phyloP scores from a whole-genome alignment of 2,113 vertebrate species.

The Microcebus griseorufus region DNA sequence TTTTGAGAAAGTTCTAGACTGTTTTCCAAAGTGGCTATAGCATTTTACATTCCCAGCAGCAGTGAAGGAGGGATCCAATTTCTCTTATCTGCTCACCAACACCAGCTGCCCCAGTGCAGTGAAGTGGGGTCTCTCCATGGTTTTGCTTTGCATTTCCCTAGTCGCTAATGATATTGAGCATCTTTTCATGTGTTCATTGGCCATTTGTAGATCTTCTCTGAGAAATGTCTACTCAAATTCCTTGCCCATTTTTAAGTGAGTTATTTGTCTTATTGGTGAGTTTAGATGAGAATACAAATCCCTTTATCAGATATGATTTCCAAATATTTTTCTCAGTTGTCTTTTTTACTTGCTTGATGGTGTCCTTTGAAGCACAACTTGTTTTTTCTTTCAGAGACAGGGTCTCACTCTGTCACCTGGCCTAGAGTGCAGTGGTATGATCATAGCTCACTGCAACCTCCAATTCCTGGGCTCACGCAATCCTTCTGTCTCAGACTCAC shows the following conservation, averaged over 20 bases:
- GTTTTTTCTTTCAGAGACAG: background rate
- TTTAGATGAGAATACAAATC: background rate
- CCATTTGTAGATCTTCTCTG: background rate
- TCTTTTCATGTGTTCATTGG: background rate
- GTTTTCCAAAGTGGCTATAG: background rate
- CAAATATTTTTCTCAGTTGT: background rate
- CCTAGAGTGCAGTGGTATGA: background rate
- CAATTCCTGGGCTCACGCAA: background rate
- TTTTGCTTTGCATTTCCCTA: background rate
- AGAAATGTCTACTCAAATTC: background rate
- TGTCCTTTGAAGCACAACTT: background rate
- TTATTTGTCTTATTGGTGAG: too few relatives aligned
- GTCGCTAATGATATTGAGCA: background rate
- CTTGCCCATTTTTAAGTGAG: background rate
- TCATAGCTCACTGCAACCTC: too few relatives aligned
- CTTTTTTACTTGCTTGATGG: background rate
- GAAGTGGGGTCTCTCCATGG: background rate
- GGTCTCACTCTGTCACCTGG: background rate
- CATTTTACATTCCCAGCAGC: background rate
- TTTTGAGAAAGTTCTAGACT: background rate
- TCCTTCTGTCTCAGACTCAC: background rate
- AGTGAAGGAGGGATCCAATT: background rate
- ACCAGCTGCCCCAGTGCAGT: background rate
- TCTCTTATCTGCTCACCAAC: background rate
- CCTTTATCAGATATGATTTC: background rate